Evolutionary conservation across 2,113 vertebrate species (phyloP).

Genomic region (Pristiophorus japonicus): DNA sequence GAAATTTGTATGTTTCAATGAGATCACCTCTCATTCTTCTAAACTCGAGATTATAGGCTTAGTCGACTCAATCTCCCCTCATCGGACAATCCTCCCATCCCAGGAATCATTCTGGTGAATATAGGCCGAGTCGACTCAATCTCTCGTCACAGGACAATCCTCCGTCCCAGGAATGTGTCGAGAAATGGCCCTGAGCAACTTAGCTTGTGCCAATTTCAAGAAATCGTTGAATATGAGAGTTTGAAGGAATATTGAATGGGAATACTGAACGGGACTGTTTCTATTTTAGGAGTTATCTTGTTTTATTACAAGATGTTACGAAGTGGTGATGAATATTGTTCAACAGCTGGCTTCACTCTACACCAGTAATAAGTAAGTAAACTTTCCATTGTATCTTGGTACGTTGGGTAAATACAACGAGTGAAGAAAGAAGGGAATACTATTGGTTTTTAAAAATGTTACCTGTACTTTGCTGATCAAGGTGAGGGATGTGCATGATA

Average conservation of each 20-base stretch:
- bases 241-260: neutral
- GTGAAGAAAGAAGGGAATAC: neutral
- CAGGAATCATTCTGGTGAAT: no score
- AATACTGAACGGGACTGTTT: conserved; percentile 23
- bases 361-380: conserved; percentile 86
- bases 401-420: neutral
- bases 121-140: no score
- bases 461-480: neutral
- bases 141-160: no score
- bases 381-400: neutral
- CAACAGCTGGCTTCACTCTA: conserved; percentile 92
- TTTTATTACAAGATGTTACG: conserved; percentile 88
- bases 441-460: neutral
- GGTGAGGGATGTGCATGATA: neutral
- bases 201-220: neutral
- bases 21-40: no score
- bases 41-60: no score
- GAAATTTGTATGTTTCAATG: no score
- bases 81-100: no score
- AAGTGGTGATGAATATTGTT: conserved; percentile 89
- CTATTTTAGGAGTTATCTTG: conserved; percentile 83
- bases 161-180: no score
- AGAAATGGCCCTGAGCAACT: neutral
- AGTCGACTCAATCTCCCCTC: no score
- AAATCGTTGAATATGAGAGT: neutral